Percentiles rank a stretch among this genome's conserved stretches.
Evolutionary conservation across 1,140 invertebrate genomes (phyloP).

Genomic region (Lordiphosa stackelbergi): DNA sequence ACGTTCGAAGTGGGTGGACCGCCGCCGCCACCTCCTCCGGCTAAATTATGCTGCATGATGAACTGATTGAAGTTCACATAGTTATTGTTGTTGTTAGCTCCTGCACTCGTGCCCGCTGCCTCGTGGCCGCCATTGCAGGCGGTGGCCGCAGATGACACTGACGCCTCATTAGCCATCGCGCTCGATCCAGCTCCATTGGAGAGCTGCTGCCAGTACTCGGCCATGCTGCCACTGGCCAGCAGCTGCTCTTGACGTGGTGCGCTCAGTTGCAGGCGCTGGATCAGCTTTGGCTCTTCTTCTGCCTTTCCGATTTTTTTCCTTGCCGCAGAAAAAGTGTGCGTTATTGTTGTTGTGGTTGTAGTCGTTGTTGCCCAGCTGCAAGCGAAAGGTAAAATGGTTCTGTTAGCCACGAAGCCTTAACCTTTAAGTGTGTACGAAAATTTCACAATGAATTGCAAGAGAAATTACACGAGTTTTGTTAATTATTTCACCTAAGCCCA

Average conservation of each 20-base stretch:
- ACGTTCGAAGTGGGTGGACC: no score
- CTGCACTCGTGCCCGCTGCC: slow-evolving; percentile 4
- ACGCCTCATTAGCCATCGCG: slow-evolving; percentile 14
- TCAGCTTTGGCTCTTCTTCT: not conserved
- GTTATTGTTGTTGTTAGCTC: slow-evolving; percentile 54
- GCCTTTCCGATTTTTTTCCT: slow-evolving; percentile 2
- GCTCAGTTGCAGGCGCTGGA: slow-evolving; percentile 14
- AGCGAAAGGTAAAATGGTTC: not conserved
- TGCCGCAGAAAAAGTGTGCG: slow-evolving; percentile 25
- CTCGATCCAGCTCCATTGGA: slow-evolving; percentile 31
- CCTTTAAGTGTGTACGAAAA: slow-evolving; percentile 1
- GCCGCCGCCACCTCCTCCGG: slow-evolving; percentile 8
- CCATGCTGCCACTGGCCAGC: slow-evolving; percentile 40
- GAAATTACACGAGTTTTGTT: slow-evolving; percentile 38
- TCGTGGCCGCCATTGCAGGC: slow-evolving; percentile 26
- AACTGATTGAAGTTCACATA: slow-evolving; percentile 76
- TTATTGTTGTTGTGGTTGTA: not conserved
- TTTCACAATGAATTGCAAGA: slow-evolving; percentile 42
- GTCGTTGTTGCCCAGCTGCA: slow-evolving; percentile 4
- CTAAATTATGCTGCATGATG: slow-evolving; percentile 71
- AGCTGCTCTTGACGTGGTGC: slow-evolving; percentile 8
- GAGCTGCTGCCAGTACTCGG: slow-evolving; percentile 60
- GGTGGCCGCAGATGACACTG: slow-evolving; percentile 4
- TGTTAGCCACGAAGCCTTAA: slow-evolving; percentile 2
- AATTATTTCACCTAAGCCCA: slow-evolving; percentile 15